Evolutionary conservation across 2,888 invertebrate species (phyloP).

Genomic region (Cabera pusaria): DNA sequence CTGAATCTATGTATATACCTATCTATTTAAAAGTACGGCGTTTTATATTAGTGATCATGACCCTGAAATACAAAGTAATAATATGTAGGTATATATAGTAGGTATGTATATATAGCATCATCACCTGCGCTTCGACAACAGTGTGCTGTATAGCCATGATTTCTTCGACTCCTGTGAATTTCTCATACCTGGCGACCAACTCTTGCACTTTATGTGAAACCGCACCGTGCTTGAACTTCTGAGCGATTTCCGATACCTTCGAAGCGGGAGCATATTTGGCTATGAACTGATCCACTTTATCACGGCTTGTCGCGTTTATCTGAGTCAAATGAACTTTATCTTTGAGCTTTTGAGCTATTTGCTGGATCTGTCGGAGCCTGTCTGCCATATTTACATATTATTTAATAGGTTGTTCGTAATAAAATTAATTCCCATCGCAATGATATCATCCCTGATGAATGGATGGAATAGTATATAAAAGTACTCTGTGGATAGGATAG

Average conservation of each 20-base stretch:
- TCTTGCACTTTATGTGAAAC: conserved; percentile 65
- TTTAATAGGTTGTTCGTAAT: too few relatives aligned
- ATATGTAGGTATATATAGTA: too few relatives aligned
- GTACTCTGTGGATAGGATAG: too few relatives aligned
- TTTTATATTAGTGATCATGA: too few relatives aligned
- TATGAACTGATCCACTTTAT: conserved; percentile 67
- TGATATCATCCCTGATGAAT: too few relatives aligned
- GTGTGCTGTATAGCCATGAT: conserved; percentile 89
- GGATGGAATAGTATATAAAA: too few relatives aligned
- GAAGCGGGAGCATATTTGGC: conserved; percentile 63
- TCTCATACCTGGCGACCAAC: conserved; percentile 86
- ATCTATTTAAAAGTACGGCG: too few relatives aligned
- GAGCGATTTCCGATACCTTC: conserved; percentile 64
- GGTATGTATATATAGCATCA: too few relatives aligned
- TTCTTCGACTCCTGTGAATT: conserved; percentile 90
- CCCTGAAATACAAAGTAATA: too few relatives aligned
- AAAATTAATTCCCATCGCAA: too few relatives aligned
- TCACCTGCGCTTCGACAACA: conserved; percentile 87
- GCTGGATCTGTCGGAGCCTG: conserved; percentile 56
- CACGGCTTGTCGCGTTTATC: conserved; percentile 47
- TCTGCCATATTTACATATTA: conserved; percentile 74
- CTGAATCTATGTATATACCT: too few relatives aligned
- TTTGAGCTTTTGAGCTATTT: conserved; percentile 55
- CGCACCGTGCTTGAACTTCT: conserved; percentile 62
- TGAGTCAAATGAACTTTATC: conserved; percentile 61